Conservation (phyloP, 2,888 invertebrate species). For the Lithodes maja region DNA sequence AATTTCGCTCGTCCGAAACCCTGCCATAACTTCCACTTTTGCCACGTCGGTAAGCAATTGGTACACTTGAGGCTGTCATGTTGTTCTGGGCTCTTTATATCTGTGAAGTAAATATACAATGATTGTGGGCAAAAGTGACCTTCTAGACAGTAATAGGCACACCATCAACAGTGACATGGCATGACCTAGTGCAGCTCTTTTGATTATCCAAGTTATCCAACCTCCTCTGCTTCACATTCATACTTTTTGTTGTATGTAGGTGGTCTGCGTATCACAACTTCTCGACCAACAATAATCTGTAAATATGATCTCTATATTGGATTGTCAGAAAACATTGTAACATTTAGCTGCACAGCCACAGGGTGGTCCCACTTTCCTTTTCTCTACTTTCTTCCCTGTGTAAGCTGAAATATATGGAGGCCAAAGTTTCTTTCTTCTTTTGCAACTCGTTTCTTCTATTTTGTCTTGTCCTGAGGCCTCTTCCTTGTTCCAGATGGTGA, state of each 20-base stretch:
- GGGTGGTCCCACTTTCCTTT: neutral
- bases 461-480: too few species aligned
- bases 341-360: neutral
- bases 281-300: neutral
- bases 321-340: neutral
- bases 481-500: too few species aligned
- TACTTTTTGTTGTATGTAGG: constrained; percentile 2
- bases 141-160: neutral
- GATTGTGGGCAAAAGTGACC: neutral
- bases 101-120: neutral
- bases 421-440: too few species aligned
- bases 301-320: neutral
- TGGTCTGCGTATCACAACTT: neutral
- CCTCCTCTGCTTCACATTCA: neutral
- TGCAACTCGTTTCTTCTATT: too few species aligned
- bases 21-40: neutral
- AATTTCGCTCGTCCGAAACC: neutral
- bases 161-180: constrained; percentile 3
- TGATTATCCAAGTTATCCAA: neutral
- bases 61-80: neutral
- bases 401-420: too few species aligned
- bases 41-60: neutral
- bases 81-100: neutral
- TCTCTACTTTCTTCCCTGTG: too few species aligned
- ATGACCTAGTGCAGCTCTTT: neutral